Evolutionary conservation across 2,797 vertebrate genomes (phyloP), one percentile per base, ranked within the genome.

Genomic region (Rhinogobio ventralis): DNA sequence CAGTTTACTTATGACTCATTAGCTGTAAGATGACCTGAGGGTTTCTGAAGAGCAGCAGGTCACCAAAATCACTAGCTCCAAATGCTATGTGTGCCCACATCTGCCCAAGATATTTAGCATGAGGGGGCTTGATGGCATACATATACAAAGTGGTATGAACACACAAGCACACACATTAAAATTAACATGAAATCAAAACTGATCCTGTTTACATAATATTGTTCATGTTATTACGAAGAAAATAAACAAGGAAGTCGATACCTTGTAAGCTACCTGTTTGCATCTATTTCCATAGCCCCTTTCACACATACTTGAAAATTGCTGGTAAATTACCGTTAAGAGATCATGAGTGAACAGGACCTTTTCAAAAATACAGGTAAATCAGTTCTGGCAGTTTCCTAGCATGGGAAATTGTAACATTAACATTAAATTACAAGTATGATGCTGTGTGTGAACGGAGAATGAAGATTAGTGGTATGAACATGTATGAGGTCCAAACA

Each of bases 31-130:
- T 46, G 74, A 72, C 85, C 81, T 10, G 51, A 53, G 66, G 81
- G 53, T 33, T 45, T 74, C 55, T 55, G 64, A 28, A 42, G 42
- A 75, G 71, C 66, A 55, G 51, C 15, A 86, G 84, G 49, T 67
- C 28, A 82, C 30, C 45, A 76, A 46, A 39, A 57, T 51, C 75
- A 72, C 49, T 78, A 51, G 7, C 19, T 79, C 25, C 45, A 66
- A 81, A 74, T 75, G 69, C 7, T 67, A 78, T 78, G 46, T 79
- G 68, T 55, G 71, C 66, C 74, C 69, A 74, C 81, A 83, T 86
- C 46, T 42, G 66, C 20, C 49, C 36, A 81, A 69, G 33, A 42
- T 20, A 71, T 81, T 81, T 81, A 81, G 10, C 62, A 68, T 51
- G 28, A n/a, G 23, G 13, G 66, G 46, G 20, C 4, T 25, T 67